Conservation (phyloP, 2,797 vertebrate species). For the Tadarida brasiliensis region DNA sequence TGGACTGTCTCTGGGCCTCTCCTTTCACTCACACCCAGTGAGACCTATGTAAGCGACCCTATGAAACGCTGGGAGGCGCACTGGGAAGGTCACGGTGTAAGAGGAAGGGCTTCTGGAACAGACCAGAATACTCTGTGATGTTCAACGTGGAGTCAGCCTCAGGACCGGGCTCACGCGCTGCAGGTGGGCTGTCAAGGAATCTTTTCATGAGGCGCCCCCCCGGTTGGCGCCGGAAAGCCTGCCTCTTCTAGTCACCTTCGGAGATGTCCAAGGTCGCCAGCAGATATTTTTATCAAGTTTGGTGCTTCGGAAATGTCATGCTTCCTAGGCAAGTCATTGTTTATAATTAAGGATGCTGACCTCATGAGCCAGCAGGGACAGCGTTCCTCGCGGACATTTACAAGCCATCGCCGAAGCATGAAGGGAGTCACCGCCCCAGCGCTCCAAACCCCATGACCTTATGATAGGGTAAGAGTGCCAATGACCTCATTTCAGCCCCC, state of each 20-base stretch:
- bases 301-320: not conserved
- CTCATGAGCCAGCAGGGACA: not conserved
- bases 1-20: rapidly evolving
- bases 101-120: not conserved
- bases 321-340: not conserved
- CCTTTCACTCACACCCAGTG: not conserved
- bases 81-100: not conserved
- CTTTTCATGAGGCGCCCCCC: not conserved
- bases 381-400: not conserved
- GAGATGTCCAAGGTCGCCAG: not conserved
- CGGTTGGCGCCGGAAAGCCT: not conserved
- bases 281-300: not conserved
- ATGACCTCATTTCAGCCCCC: not conserved
- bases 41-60: not conserved
- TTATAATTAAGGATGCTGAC: not conserved
- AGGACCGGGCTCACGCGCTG: rapidly evolving
- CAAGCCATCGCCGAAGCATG: not conserved
- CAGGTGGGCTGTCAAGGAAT: no score
- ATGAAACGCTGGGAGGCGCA: not conserved
- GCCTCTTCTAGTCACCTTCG: no score
- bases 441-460: not conserved
- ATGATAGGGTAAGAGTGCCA: not conserved
- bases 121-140: not conserved
- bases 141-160: not conserved
- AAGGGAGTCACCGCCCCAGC: not conserved